Base-by-base conservation (phyloP, 2,888 invertebrate species). In the Gnatocerus cornutus region DNA sequence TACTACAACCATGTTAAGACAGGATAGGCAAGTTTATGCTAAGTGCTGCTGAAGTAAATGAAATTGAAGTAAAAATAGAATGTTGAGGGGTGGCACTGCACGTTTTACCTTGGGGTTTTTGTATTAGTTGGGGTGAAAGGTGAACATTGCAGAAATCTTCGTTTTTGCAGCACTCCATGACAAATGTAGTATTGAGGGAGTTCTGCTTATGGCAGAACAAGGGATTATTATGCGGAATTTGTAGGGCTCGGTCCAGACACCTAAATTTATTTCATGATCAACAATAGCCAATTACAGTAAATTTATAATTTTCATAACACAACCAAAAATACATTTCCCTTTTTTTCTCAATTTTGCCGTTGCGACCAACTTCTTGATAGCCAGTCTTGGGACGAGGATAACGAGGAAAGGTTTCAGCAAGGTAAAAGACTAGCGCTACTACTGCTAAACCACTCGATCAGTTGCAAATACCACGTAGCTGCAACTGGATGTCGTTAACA, bases 91-190 rank as follows among this genome's bases (percentile, higher is more conserved):
- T 71, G 72, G 61, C 61, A 56, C 59, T 67, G 61, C 67, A 62
- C 67, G 43, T 69, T 87, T 88, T 92, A 92, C 92, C 92, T 91
- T 89, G 86, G 84, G 87, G 86, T 86, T 87, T 88, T 85, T 87
- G 87, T 84, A 89, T 89, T 84, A 93, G 89, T 85, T 88, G 88
- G 84, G 92, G 90, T 84, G 86, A 89, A 86, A 93, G 88, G 81
- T 88, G 87, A 82, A 86, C 88, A 88, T 93, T 93, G 90, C 93
- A 93, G 90, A 90, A 91, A 79, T 85, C 84, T 88, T 89, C 88
- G 83, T 90, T 87, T 85, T 90, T 90, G 90, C 94, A 94, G 91
- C 94, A 94, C 85, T 90, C 89, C 88, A 93, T 91, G 87, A 90
- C 90, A 89, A 92, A 91, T 80, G 91, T 89, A 83, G 90, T 90